phyloP scores from a whole-genome alignment of 2,797 vertebrate genomes.

The Tragelaphus oryx region DNA sequence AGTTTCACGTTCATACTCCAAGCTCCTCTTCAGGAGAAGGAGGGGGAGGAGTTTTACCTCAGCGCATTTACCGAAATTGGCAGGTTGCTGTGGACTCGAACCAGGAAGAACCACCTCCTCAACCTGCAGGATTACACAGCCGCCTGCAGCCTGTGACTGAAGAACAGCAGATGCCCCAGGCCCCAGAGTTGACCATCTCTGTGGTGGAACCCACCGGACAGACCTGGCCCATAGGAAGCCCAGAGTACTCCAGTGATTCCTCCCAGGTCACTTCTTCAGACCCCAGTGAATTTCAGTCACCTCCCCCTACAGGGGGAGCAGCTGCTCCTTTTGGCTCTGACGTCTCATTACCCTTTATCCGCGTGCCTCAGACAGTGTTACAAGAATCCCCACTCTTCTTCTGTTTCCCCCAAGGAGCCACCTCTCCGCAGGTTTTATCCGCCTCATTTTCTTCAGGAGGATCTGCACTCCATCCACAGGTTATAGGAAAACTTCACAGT shows the following conservation, averaged over 20 bases:
- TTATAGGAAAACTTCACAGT: slow-evolving; percentile 83
- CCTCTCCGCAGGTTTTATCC: slow-evolving; percentile 88
- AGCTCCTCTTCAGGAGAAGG: slow-evolving; percentile 82
- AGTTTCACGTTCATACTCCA: slow-evolving; percentile 88
- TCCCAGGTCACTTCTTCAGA: slow-evolving; percentile 93
- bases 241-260: slow-evolving; percentile 95
- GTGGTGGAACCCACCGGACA: slow-evolving; percentile 87
- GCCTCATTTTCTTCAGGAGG: slow-evolving; percentile 85
- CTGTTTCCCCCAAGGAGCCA: slow-evolving; percentile 84
- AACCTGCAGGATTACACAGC: slow-evolving; percentile 81
- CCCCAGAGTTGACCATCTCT: slow-evolving; percentile 87
- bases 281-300: slow-evolving; percentile 92
- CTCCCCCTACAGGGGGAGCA: slow-evolving; percentile 85
- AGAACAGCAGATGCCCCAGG: slow-evolving; percentile 87
- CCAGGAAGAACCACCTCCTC: slow-evolving; percentile 85
- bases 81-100: slow-evolving; percentile 91
- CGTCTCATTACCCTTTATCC: slow-evolving; percentile 81
- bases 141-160: slow-evolving; percentile 96
- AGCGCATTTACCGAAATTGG: slow-evolving; percentile 85
- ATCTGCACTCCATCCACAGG: slow-evolving; percentile 86
- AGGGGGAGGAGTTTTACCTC: slow-evolving; percentile 77
- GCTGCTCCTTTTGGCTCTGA: slow-evolving; percentile 80
- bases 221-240: slow-evolving; percentile 88
- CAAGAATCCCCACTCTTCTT: slow-evolving; percentile 85
- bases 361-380: slow-evolving; percentile 83